Evolutionary conservation across 2,888 invertebrate genomes (phyloP), one percentile per base, ranked within the genome.

Genomic region (Chymomyza procnemis): DNA sequence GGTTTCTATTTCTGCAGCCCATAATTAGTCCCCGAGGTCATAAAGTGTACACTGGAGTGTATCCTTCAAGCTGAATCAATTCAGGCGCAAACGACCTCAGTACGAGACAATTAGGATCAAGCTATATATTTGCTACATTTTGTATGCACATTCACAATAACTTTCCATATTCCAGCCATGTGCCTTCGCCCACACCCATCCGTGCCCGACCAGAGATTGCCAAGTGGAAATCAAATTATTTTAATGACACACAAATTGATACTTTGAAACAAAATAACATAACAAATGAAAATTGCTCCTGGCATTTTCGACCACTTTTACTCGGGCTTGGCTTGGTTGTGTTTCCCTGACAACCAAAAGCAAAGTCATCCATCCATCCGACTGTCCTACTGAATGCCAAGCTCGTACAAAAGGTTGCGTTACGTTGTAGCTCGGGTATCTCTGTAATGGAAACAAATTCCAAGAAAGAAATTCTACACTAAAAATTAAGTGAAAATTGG

Each of bases 171-270:
- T 26, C 26, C 26, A 1, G 6, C 26, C 26, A n/a, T n/a, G n/a
- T n/a, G n/a, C n/a, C n/a, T n/a, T n/a, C n/a, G 26, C 50, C 16
- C 18, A 4, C 50, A 50, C 16, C 16, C 50, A 50, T 6, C 16
- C 62, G 68, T 61, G 60, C 71, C 12, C 12, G 34, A 41, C 34
- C 34, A 9, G 78, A 72, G 76, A 72, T 67, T 69, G 68, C 75
- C 73, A 75, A 86, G 82, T 85, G 75, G 71, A 82, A 86, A 85
- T 87, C 81, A 84, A 88, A 86, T 88, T 86, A 87, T 88, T 86
- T 88, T 87, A 86, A 86, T 88, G 86, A 87, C 84, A 81, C 86
- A 88, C 86, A 86, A 86, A 86, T 88, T 86, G 88, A 86, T 86
- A 86, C 88, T 88, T 87, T 86, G 79, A 86, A 75, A 88, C 76